Conservation (phyloP, 2,797 vertebrate species). For the Perdix hodgsoniae region DNA sequence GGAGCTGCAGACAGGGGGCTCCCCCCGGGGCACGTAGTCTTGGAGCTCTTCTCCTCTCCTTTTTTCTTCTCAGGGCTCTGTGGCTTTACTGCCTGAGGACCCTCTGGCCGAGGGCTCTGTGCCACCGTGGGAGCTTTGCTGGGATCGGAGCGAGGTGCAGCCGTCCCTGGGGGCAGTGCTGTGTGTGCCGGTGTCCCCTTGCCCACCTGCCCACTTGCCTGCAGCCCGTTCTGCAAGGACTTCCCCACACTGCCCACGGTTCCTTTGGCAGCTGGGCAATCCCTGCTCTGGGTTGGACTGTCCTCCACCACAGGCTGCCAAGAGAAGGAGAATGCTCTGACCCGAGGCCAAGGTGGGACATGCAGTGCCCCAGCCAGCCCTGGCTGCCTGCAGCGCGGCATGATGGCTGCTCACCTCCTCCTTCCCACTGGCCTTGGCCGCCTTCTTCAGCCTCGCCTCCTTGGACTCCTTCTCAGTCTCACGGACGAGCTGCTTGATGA, state of each 20-base stretch:
- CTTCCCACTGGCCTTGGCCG: conserved; percentile 48
- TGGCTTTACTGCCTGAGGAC: background rate
- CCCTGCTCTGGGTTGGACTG: conserved; percentile 60
- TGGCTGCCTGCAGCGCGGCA: too few relatives aligned
- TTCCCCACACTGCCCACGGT: conserved; percentile 67
- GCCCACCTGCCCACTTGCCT: conserved; percentile 14
- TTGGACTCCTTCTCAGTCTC: conserved; percentile 91
- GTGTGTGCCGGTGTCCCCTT: background rate
- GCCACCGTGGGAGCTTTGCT: background rate
- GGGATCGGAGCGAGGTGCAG: accelerated
- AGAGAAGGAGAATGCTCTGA: background rate
- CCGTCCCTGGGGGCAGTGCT: conserved; percentile 3
- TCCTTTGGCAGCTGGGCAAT: conserved; percentile 77
- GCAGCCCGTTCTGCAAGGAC: background rate
- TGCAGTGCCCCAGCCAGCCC: too few relatives aligned
- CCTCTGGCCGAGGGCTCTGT: background rate
- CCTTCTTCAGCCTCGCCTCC: conserved; percentile 82
- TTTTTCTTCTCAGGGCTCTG: background rate
- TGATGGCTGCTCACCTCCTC: conserved; percentile 72
- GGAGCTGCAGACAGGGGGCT: background rate
- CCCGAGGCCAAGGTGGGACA: too few relatives aligned
- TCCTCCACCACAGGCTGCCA: conserved; percentile 70
- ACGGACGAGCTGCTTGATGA: conserved; percentile 94
- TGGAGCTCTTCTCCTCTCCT: conserved; percentile 12
- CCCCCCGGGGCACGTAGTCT: accelerated